Conservation (phyloP, 2,888 invertebrate species). For the Boloria euphrosyne region DNA sequence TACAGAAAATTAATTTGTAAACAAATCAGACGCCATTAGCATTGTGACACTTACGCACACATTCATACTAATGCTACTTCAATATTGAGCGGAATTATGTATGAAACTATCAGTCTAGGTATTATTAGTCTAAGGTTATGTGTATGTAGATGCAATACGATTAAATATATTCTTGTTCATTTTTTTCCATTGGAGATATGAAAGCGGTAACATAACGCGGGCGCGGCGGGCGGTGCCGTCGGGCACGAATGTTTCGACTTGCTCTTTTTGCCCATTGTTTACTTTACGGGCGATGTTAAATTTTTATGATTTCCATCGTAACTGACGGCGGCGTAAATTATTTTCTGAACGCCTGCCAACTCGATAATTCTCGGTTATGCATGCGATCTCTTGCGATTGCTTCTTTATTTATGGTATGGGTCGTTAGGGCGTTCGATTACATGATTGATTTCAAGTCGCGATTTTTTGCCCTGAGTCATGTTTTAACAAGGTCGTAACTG, state of each 20-base stretch:
- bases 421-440: constrained; percentile 49
- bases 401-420: constrained; percentile 61
- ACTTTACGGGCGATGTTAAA: constrained; percentile 73
- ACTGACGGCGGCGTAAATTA: constrained; percentile 68
- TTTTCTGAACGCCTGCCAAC: constrained; percentile 74
- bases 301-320: constrained; percentile 76
- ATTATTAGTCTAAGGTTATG: no score
- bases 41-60: no score
- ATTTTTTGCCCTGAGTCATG: constrained; percentile 38
- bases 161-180: constrained; percentile 26
- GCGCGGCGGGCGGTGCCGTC: constrained; percentile 41
- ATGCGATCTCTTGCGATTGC: constrained; percentile 60
- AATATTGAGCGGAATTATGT: no score
- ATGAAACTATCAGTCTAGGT: no score
- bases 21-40: no score
- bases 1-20: no score
- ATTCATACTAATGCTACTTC: no score
- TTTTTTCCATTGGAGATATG: constrained; percentile 31
- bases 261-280: constrained; percentile 79
- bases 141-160: constrained; percentile 10
- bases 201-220: constrained; percentile 25
- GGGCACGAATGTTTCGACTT: constrained; percentile 42
- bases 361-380: constrained; percentile 63
- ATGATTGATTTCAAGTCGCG: constrained; percentile 38
- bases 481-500: neutral